These are phyloP conservation scores for Pseudorasbora parva DNA, from an alignment of 2,113 vertebrate genomes.

Conservation along the genomic window DNA sequence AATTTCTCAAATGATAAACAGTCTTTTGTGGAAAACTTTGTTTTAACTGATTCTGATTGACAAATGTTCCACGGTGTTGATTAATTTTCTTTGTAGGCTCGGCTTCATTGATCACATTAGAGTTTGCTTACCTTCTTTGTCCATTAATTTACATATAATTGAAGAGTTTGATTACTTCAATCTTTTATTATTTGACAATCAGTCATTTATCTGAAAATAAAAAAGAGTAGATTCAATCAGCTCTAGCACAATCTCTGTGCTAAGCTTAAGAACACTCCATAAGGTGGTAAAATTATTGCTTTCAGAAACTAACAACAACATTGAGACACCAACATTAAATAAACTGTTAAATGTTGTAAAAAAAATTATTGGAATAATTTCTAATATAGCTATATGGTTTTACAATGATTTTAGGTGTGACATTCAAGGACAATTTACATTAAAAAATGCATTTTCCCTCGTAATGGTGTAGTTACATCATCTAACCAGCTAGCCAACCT, in stretches of 20 bases:
- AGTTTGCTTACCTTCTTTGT: not conserved
- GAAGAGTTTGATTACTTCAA: not conserved
- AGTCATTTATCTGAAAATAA: not conserved
- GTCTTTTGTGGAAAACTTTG: not conserved
- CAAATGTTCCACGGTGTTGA: not conserved
- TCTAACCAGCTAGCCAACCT: conserved; percentile 1
- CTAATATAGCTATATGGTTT: not conserved
- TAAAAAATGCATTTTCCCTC: not conserved
- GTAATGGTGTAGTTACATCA: not conserved
- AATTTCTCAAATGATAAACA: not conserved
- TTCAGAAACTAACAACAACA: not conserved
- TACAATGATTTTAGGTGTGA: not conserved
- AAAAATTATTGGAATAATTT: not conserved
- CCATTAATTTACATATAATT: not conserved
- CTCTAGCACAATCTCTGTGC: not conserved
- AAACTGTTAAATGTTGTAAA: not conserved
- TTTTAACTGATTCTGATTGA: not conserved
- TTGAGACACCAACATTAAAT: not conserved
- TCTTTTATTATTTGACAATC: not conserved
- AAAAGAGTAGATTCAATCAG: not conserved
- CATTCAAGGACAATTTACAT: not conserved
- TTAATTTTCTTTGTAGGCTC: not conserved
- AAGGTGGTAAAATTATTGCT: not conserved
- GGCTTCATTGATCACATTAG: not conserved
- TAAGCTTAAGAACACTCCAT: not conserved